Evolutionary conservation across 2,797 vertebrate species (phyloP), one percentile per base, ranked within the genome.

Genomic region (Trematomus bernacchii): DNA sequence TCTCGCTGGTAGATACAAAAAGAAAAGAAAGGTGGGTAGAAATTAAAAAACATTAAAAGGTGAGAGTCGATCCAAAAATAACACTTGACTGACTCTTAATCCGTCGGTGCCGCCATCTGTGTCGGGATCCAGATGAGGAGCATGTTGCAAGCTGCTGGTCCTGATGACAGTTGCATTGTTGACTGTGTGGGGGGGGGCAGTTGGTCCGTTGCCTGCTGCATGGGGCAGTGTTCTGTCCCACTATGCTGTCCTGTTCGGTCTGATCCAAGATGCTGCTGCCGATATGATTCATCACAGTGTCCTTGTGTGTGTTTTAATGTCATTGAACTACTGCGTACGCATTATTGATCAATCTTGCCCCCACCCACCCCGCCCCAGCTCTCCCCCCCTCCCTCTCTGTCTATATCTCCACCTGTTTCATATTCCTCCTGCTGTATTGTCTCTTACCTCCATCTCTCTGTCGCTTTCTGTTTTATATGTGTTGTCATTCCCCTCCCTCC

Each of bases 271-370:
- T 62, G 63, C 59, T 58, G 70, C 74, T 46, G 57, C 71, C 40
- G 63, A 84, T 83, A 71, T 80, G 86, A 86, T 89, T 85, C 73
- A 89, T 90, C 79, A 60, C 37, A 0, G 64, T 80, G 89, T 86
- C 88, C 88, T 92, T 91, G 91, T 77, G 80, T 82, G 86, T 80
- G 84, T 88, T 85, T 90, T 90, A 89, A 91, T 89, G 90, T 88
- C 88, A 89, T 84, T 90, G 85, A 85, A 92, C 85, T 80, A 54
- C 70, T 63, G 78, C 76, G 6, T 76, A 42, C 66, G 54, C 73
- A 58, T 89, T 89, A 93, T 89, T 91, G 92, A 93, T 91, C 85
- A 73, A 76, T 86, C 72, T 68, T 13, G 62, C 73, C 73, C 70
- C 54, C 73, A 10, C 73, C 78, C 66, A 10, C 68, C 78, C 19